Conservation (phyloP, 2,797 vertebrate species). For the Dicrostonyx torquatus region DNA sequence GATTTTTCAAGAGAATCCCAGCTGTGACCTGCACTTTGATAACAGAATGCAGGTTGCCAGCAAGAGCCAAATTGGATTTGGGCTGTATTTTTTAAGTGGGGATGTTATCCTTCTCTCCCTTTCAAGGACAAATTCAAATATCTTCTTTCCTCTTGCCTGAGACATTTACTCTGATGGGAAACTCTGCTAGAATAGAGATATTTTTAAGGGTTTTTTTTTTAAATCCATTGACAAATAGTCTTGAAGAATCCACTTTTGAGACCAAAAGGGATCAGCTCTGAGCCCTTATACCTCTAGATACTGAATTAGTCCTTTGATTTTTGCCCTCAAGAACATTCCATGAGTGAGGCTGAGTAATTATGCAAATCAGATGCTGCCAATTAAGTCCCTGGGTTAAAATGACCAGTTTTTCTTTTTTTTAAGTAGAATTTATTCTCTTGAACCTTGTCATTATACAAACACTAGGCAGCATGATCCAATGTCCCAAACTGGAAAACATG, state of each 20-base stretch:
- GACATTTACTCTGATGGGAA: slow-evolving; percentile 52
- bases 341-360: slow-evolving; percentile 51
- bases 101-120: slow-evolving; percentile 51
- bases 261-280: slow-evolving; percentile 46
- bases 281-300: not conserved
- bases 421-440: slow-evolving; percentile 67
- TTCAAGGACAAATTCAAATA: slow-evolving; percentile 77
- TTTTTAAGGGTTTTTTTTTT: slow-evolving; percentile 26
- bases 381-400: slow-evolving; percentile 71
- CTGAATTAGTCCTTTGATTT: not conserved
- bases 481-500: slow-evolving; percentile 10
- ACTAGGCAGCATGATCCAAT: slow-evolving; percentile 21
- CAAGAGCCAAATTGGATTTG: slow-evolving; percentile 70
- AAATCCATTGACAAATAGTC: slow-evolving; percentile 46
- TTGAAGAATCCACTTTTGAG: slow-evolving; percentile 56
- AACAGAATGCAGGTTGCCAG: slow-evolving; percentile 62
- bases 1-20: slow-evolving; percentile 78
- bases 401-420: slow-evolving; percentile 45
- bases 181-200: slow-evolving; percentile 59
- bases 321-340: not conserved
- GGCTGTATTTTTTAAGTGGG: slow-evolving; percentile 67
- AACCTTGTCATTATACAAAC: slow-evolving; percentile 52
- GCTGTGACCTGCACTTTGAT: slow-evolving; percentile 72
- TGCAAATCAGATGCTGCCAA: slow-evolving; percentile 70
- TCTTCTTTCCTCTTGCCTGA: slow-evolving; percentile 28